phyloP scores from a whole-genome alignment of 2,113 vertebrate species.

The Ailurus styani region DNA sequence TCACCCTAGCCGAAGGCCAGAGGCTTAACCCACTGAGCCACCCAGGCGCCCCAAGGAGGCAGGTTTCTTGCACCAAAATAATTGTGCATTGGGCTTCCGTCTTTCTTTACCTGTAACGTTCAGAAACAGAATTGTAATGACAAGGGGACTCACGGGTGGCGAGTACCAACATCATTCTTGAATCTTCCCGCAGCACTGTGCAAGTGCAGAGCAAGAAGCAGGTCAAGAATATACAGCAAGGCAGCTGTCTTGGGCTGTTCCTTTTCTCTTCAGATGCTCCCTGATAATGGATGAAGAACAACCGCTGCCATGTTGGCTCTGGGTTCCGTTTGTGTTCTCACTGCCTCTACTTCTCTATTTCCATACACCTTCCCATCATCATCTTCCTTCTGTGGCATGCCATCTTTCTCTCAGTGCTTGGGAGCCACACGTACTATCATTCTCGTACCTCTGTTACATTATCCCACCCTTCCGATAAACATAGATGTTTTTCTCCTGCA shows the following conservation, averaged over 20 bases:
- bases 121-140: neutral
- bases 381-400: neutral
- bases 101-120: neutral
- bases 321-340: neutral
- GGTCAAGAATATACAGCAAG: neutral
- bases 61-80: neutral
- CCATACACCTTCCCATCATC: neutral
- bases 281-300: neutral
- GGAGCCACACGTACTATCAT: neutral
- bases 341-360: neutral
- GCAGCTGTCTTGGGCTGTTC: neutral
- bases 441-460: neutral
- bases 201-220: neutral
- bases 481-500: neutral
- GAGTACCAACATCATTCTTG: fast-evolving
- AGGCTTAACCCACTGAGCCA: no score
- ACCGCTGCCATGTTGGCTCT: fast-evolving
- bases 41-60: no score
- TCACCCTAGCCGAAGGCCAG: no score
- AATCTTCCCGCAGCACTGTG: neutral
- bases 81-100: no score
- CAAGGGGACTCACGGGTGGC: neutral
- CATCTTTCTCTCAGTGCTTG: neutral
- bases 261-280: neutral
- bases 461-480: neutral